Evolutionary conservation across 2,888 invertebrate genomes (phyloP).

Genomic region (Drosophila neonasuta): DNA sequence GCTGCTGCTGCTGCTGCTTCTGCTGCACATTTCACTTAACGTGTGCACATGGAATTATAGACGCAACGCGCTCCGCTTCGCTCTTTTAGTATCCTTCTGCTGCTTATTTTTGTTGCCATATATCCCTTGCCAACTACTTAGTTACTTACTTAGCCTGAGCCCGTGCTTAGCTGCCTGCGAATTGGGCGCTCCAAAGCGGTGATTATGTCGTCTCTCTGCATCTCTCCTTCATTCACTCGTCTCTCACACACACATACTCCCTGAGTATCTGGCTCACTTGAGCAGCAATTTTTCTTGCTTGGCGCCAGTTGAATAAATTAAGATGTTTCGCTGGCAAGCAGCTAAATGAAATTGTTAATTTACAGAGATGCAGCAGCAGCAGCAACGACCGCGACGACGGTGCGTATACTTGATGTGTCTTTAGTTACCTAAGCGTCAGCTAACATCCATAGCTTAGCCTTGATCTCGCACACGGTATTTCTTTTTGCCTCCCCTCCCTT

Average conservation of each 20-base stretch:
- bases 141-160: conserved; percentile 54
- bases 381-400: neutral
- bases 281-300: conserved; percentile 67
- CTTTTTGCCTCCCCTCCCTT: neutral
- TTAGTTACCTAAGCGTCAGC: conserved; percentile 45
- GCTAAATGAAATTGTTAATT: conserved; percentile 74
- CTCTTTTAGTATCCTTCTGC: neutral
- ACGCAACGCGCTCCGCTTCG: neutral
- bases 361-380: conserved; percentile 41
- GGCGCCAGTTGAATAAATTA: conserved; percentile 71
- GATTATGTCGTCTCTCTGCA: conserved; percentile 66
- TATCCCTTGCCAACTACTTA: conserved; percentile 18
- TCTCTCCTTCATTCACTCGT: conserved; percentile 8
- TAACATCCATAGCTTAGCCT: conserved; percentile 42
- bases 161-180: conserved; percentile 62
- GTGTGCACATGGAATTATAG: conserved; percentile 35
- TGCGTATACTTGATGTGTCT: conserved; percentile 71
- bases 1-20: conserved; percentile 38
- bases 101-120: neutral
- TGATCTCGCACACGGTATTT: conserved; percentile 44
- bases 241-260: conserved; percentile 1
- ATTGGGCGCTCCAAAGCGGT: conserved; percentile 69
- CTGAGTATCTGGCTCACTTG: conserved; percentile 19
- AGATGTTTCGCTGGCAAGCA: conserved; percentile 47
- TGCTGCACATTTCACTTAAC: conserved; percentile 54